phyloP scores from a whole-genome alignment of 2,888 invertebrate species.

The Asteroscopus sphinx region DNA sequence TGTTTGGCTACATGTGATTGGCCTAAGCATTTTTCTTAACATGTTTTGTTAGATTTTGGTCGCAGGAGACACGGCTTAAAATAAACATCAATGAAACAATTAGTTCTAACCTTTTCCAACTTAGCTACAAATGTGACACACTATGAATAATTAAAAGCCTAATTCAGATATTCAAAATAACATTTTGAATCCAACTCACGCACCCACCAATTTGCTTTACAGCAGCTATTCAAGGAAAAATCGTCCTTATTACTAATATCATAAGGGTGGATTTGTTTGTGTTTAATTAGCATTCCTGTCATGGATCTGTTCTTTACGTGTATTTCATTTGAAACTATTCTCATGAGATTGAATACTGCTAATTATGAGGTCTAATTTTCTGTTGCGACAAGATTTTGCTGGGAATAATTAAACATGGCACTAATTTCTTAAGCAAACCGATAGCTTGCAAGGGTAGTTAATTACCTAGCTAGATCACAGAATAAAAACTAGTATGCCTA shows the following conservation, averaged over 20 bases:
- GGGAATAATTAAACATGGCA: constrained; percentile 2
- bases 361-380: constrained; percentile 34
- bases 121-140: constrained; percentile 13
- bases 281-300: not conserved
- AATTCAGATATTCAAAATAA: constrained; percentile 43
- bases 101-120: constrained; percentile 2
- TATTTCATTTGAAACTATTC: constrained; percentile 29
- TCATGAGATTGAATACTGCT: constrained; percentile 26
- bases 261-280: constrained; percentile 5
- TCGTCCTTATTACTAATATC: not conserved
- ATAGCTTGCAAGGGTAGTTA: not conserved
- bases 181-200: constrained; percentile 32
- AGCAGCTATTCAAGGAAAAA: constrained; percentile 16
- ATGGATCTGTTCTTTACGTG: constrained; percentile 3
- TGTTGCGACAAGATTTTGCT: constrained; percentile 6
- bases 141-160: constrained; percentile 27
- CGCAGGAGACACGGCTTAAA: too few relatives aligned
- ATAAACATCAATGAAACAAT: constrained; percentile 1
- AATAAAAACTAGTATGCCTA: too few relatives aligned
- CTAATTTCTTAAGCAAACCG: not conserved
- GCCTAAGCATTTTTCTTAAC: too few relatives aligned
- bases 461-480: too few relatives aligned
- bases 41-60: too few relatives aligned
- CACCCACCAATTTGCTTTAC: constrained; percentile 2
- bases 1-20: too few relatives aligned